Conservation (phyloP, 2,797 vertebrate genomes). For the Macroramphosus scolopax region DNA sequence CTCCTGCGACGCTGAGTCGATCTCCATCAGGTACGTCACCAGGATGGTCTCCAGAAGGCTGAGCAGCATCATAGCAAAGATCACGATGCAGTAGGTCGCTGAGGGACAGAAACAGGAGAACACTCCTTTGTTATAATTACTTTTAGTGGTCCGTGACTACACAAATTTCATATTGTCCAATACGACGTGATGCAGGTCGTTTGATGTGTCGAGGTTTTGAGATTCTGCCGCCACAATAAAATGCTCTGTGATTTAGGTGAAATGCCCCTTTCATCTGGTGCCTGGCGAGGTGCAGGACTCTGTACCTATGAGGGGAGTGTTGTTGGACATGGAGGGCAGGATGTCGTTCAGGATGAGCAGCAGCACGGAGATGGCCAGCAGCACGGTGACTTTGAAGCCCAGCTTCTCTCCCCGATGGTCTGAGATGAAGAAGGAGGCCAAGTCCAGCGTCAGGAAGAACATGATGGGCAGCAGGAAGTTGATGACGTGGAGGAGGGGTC, state of each 20-base stretch:
- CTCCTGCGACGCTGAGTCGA: conserved; percentile 16
- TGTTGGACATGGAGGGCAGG: conserved; percentile 80
- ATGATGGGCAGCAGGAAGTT: conserved; percentile 82
- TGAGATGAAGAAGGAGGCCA: conserved; percentile 77
- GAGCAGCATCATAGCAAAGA: conserved; percentile 80
- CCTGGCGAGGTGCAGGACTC: fast-evolving
- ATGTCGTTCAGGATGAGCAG: conserved; percentile 84
- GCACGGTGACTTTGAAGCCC: conserved; percentile 82
- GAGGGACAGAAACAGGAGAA: conserved; percentile 12
- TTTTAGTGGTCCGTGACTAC: too few species aligned
- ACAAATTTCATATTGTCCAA: too few species aligned
- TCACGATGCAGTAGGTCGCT: conserved; percentile 82
- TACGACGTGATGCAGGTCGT: too few species aligned
- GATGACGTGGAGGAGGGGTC: conserved; percentile 76
- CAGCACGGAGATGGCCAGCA: conserved; percentile 82
- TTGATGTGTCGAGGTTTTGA: too few species aligned
- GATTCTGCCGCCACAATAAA: too few species aligned
- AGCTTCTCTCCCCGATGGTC: conserved; percentile 78
- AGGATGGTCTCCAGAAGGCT: conserved; percentile 80
- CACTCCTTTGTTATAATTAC: too few species aligned
- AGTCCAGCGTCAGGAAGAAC: conserved; percentile 79
- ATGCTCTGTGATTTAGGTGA: too few species aligned
- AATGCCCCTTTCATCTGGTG: not conserved
- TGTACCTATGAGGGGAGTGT: conserved; percentile 81
- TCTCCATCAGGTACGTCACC: conserved; percentile 70